Evolutionary conservation across 2,888 invertebrate species (phyloP).

Genomic region (Amiota mariae): DNA sequence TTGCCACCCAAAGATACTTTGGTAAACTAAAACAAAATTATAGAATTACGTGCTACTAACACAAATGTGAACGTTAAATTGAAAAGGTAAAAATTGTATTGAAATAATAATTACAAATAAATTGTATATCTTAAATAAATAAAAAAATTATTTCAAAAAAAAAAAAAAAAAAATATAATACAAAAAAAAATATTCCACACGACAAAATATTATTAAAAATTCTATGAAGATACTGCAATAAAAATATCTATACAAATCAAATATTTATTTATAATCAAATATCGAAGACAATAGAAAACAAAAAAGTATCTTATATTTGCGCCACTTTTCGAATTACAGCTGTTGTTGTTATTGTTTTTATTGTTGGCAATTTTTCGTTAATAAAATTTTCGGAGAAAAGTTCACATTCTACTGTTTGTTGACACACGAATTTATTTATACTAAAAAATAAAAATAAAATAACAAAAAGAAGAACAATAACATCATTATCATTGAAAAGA

Average conservation of each 20-base stretch:
- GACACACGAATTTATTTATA: not conserved
- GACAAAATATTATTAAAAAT: not conserved
- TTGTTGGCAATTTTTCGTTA: not conserved
- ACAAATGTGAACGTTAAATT: not conserved
- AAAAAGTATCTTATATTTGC: no score
- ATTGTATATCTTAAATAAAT: not conserved
- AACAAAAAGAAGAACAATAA: not conserved
- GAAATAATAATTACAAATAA: no score
- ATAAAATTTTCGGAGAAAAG: not conserved
- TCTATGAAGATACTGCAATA: not conserved
- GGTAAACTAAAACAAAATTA: conserved; percentile 26
- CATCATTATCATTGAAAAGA: not conserved
- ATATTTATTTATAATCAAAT: not conserved
- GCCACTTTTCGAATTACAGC: no score
- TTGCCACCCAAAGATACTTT: not conserved
- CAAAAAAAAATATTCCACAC: conserved; percentile 4
- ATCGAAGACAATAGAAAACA: not conserved
- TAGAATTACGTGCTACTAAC: not conserved
- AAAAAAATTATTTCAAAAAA: no score
- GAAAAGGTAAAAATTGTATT: no score
- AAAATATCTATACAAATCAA: not conserved
- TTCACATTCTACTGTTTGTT: conserved; percentile 16
- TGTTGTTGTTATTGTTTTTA: conserved; percentile 26
- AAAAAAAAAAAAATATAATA: no score
- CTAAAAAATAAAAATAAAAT: not conserved